phyloP scores from a whole-genome alignment of 2,797 vertebrate genomes.

The Neosalanx taihuensis region DNA sequence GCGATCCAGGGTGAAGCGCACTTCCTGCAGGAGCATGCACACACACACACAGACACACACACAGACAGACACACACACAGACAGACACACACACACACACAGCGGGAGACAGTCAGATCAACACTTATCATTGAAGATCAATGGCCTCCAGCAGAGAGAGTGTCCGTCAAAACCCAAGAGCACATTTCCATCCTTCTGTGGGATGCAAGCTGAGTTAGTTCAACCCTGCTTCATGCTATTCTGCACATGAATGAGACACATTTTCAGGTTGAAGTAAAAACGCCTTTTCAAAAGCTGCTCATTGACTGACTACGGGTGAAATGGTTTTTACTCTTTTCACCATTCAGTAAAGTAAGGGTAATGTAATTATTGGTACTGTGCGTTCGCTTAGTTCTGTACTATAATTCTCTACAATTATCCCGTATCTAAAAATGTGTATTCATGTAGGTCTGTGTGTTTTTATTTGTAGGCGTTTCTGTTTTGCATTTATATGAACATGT shows the following conservation, averaged over 20 bases:
- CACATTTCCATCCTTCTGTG: too few species aligned
- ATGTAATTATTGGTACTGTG: too few species aligned
- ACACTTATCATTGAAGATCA: background rate
- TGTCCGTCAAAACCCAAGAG: too few species aligned
- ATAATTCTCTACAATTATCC: background rate
- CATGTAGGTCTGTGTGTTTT: background rate
- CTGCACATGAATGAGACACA: too few species aligned
- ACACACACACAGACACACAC: background rate
- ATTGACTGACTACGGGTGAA: too few species aligned
- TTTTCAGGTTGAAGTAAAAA: background rate
- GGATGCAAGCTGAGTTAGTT: too few species aligned
- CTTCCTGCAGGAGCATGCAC: conserved; percentile 64
- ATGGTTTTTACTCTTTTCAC: background rate
- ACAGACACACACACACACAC: too few species aligned
- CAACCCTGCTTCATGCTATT: too few species aligned
- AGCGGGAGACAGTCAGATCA: background rate
- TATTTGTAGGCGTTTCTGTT: background rate
- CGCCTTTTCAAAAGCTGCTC: background rate
- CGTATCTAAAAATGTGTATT: background rate
- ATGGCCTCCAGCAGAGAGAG: background rate
- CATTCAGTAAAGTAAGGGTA: background rate
- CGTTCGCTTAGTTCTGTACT: background rate
- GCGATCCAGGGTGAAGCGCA: conserved; percentile 80
- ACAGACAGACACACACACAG: background rate
- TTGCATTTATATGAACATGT: background rate